These are phyloP conservation scores for Virgularia gustaviana DNA, from an alignment of 92 coral and sea anemone genomes.

Conservation along the genomic window DNA sequence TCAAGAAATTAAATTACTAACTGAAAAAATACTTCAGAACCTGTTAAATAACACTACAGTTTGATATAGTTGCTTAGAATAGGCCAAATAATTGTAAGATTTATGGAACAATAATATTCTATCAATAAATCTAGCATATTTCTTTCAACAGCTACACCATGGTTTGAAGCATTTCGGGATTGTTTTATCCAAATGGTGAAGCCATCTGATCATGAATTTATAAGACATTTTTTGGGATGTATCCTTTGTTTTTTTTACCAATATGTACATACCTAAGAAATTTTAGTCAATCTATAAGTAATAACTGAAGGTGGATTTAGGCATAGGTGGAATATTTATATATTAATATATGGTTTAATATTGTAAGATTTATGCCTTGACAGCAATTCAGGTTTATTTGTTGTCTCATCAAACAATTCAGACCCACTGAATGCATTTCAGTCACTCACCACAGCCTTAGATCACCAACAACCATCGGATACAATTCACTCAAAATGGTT, in stretches of 20 bases:
- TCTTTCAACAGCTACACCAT: slow-evolving; percentile 81
- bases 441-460: slow-evolving; percentile 84
- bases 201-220: slow-evolving; percentile 95
- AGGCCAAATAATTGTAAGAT: background rate
- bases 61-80: background rate
- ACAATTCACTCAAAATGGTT: slow-evolving; percentile 91
- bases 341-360: background rate
- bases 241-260: slow-evolving; percentile 56
- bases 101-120: background rate
- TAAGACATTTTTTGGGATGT: slow-evolving; percentile 89
- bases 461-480: slow-evolving; percentile 79
- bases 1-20: background rate
- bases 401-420: slow-evolving; percentile 81
- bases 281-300: background rate
- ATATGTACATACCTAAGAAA: background rate
- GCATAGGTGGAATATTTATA: background rate
- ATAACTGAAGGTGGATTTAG: background rate
- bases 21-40: background rate
- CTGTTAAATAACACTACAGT: background rate
- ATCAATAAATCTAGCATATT: background rate
- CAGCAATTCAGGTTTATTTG: slow-evolving; percentile 69
- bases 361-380: slow-evolving; percentile 33
- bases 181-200: slow-evolving; percentile 91
- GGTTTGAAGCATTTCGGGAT: slow-evolving; percentile 98
- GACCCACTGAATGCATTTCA: slow-evolving; percentile 98